Evolutionary conservation across 2,113 vertebrate species (phyloP).

Genomic region (Hiodon tergisus): DNA sequence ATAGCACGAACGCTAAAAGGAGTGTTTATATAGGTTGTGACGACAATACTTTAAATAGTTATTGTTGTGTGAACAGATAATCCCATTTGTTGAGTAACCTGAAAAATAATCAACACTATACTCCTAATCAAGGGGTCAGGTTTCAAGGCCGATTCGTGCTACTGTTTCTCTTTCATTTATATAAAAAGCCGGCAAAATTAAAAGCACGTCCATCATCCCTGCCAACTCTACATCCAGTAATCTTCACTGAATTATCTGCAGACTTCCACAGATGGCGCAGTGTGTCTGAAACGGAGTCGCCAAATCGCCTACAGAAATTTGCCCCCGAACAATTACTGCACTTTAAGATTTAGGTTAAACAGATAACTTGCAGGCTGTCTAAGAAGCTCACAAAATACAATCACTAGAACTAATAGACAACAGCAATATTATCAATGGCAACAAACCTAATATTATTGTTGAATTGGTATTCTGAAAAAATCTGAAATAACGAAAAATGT

Average conservation of each 20-base stretch:
- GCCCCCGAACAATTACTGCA: slow-evolving; percentile 51
- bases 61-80: too few relatives aligned
- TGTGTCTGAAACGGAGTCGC: slow-evolving; percentile 59
- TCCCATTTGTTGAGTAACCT: too few relatives aligned
- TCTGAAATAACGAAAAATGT: too few relatives aligned
- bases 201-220: neutral
- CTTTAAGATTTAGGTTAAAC: slow-evolving; percentile 56
- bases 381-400: neutral
- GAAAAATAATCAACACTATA: too few relatives aligned
- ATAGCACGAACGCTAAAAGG: slow-evolving; percentile 14
- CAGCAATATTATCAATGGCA: too few relatives aligned
- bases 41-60: too few relatives aligned
- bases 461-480: too few relatives aligned
- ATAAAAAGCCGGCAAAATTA: neutral
- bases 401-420: too few relatives aligned
- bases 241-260: slow-evolving; percentile 49
- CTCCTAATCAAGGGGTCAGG: too few relatives aligned
- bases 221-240: neutral
- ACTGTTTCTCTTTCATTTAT: neutral
- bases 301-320: slow-evolving; percentile 52
- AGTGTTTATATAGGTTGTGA: too few relatives aligned
- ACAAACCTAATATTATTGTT: too few relatives aligned
- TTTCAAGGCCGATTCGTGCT: slow-evolving; percentile 6
- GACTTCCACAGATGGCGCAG: slow-evolving; percentile 60
- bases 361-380: neutral